Conservation (phyloP, 2,797 vertebrate genomes). For the Diglossa cyanea region DNA sequence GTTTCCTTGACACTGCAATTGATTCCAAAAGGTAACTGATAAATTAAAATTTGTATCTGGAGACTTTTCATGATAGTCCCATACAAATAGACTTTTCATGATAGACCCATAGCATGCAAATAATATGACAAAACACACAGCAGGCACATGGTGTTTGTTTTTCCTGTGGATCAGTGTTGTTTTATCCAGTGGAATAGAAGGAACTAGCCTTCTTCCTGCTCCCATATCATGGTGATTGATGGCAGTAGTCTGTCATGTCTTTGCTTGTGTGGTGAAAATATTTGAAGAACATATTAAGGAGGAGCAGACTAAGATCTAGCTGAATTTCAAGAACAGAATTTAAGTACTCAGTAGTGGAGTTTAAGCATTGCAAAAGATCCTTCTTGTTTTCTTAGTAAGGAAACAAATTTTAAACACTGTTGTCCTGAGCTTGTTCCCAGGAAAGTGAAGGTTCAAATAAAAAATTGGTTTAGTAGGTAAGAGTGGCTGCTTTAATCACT, state of each 20-base stretch:
- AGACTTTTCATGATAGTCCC: background rate
- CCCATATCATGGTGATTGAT: background rate
- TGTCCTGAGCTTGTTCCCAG: background rate
- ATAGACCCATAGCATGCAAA: slow-evolving; percentile 34
- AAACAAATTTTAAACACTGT: background rate
- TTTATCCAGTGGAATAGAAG: background rate
- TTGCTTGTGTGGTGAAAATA: background rate
- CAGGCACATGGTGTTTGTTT: slow-evolving; percentile 53
- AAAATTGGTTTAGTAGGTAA: background rate
- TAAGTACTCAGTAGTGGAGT: background rate
- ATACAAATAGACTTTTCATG: background rate
- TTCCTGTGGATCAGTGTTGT: slow-evolving; percentile 16
- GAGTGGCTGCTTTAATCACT: background rate
- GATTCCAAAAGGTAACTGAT: slow-evolving; percentile 86
- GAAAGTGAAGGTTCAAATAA: background rate
- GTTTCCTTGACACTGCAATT: slow-evolving; percentile 81
- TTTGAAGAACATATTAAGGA: background rate
- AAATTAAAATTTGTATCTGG: slow-evolving; percentile 25
- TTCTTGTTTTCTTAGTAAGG: background rate
- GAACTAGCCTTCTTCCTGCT: background rate
- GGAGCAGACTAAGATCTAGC: background rate
- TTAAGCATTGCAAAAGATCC: background rate
- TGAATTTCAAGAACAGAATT: background rate
- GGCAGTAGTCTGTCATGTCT: background rate
- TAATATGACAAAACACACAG: background rate